Conservation (phyloP, 2,113 vertebrate species). For the Labrus mixtus region DNA sequence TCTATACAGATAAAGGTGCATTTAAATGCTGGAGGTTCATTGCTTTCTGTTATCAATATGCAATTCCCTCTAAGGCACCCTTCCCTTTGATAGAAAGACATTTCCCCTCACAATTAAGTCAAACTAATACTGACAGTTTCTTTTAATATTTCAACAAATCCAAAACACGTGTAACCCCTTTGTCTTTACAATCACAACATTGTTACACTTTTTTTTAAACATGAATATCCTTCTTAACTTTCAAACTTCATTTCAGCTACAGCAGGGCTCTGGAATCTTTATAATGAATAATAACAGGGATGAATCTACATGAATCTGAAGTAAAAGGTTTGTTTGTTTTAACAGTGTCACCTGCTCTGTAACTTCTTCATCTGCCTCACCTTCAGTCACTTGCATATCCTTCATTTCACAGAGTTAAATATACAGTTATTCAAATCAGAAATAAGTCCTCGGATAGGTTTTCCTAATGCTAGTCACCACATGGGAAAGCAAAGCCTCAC, state of each 20-base stretch:
- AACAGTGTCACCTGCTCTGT: background rate
- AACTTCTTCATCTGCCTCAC: conserved; percentile 9
- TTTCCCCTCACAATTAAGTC: conserved; percentile 22
- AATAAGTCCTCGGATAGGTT: conserved; percentile 23
- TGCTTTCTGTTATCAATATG: conserved; percentile 44
- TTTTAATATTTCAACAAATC: conserved; percentile 24
- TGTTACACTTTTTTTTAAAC: background rate
- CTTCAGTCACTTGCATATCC: conserved; percentile 18
- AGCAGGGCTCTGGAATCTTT: conserved; percentile 6
- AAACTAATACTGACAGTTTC: conserved; percentile 61
- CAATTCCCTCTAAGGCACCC: conserved; percentile 77
- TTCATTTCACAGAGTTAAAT: conserved; percentile 58
- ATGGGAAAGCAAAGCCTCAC: conserved; percentile 13
- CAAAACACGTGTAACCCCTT: conserved; percentile 9
- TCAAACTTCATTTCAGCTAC: conserved; percentile 1
- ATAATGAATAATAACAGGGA: background rate
- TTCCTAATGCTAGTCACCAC: conserved; percentile 12
- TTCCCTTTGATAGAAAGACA: conserved; percentile 67
- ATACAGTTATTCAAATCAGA: conserved; percentile 24
- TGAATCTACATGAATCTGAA: background rate
- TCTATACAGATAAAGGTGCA: conserved; percentile 58
- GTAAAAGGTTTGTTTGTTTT: background rate
- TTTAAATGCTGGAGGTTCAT: conserved; percentile 58
- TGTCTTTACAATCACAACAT: conserved; percentile 7
- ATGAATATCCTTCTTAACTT: conserved; percentile 1